Evolutionary conservation across 2,797 vertebrate genomes (phyloP).

Genomic region (Lepilemur septentrionalis): DNA sequence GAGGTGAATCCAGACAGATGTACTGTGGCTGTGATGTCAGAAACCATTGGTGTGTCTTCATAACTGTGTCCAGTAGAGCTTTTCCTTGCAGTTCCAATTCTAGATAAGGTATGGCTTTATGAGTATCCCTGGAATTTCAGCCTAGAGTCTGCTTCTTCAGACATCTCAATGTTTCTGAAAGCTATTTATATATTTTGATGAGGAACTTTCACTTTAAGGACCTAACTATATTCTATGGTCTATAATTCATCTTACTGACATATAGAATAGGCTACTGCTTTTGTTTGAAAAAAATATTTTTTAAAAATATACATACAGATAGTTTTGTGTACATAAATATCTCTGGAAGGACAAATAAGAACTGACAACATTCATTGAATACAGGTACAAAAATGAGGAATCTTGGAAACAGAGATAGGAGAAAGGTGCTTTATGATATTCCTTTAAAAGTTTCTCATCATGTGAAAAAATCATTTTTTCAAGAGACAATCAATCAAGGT

Average conservation of each 20-base stretch:
- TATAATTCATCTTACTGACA: background rate
- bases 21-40: background rate
- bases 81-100: background rate
- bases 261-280: background rate
- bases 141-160: background rate
- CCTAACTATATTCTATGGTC: background rate
- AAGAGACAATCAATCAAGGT: background rate
- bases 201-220: background rate
- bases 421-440: background rate
- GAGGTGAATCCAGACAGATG: background rate
- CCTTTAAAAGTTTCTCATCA: background rate
- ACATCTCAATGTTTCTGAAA: background rate
- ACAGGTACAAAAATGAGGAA: background rate
- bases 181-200: background rate
- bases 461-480: background rate
- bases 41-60: background rate
- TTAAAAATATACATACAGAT: background rate
- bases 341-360: background rate
- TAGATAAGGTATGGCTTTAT: background rate
- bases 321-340: background rate
- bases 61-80: background rate
- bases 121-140: background rate
- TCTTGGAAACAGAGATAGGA: background rate
- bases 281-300: background rate
- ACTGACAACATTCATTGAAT: background rate